Conservation (phyloP, 1,140 invertebrate species). For the Diuraphis noxia region DNA sequence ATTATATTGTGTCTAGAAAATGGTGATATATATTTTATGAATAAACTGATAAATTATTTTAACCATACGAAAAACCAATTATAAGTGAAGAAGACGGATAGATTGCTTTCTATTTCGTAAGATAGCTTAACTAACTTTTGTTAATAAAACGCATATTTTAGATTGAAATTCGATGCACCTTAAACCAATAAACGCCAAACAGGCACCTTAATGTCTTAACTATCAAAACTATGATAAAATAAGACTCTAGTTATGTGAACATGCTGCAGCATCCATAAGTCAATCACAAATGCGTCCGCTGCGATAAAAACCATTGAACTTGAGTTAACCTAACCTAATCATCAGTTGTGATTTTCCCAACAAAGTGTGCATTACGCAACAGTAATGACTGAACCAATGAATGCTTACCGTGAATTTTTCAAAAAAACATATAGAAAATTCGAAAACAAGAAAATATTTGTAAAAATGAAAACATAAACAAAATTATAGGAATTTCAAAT, state of each 20-base stretch:
- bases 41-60: no score
- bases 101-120: not conserved
- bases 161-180: no score
- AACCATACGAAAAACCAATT: no score
- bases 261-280: not conserved
- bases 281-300: not conserved
- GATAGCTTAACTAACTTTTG: not conserved
- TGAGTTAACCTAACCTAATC: no score
- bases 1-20: no score
- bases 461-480: not conserved
- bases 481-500: no score
- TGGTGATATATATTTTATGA: no score
- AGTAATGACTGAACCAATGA: not conserved
- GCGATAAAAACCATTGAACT: not conserved
- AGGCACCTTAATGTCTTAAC: no score
- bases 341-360: not conserved
- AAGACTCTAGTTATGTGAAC: no score
- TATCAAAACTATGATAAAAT: not conserved
- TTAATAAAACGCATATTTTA: not conserved
- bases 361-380: not conserved
- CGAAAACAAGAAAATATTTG: accelerated
- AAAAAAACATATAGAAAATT: not conserved
- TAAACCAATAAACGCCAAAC: no score
- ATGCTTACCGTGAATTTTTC: not conserved
- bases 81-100: not conserved